Evolutionary conservation across 2,888 invertebrate species (phyloP).

Genomic region (Pyrrhosoma nymphula): DNA sequence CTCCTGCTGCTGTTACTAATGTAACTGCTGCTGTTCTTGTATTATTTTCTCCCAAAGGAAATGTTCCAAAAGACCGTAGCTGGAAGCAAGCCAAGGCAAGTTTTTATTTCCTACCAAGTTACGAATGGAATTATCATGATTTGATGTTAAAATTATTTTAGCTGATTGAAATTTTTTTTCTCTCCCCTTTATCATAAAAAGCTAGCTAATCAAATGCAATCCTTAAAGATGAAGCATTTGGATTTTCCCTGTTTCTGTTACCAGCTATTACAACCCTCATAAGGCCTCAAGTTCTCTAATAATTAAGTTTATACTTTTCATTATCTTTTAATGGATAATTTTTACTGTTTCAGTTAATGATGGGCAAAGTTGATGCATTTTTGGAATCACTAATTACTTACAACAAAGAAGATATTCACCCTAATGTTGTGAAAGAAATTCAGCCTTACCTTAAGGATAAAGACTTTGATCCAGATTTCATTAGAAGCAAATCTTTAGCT

Average conservation of each 20-base stretch:
- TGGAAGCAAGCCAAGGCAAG: conserved; percentile 93
- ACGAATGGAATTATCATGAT: neutral
- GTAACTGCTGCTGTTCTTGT: conserved; percentile 94
- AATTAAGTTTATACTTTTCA: neutral
- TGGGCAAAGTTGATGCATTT: conserved; percentile 94
- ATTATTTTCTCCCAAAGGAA: conserved; percentile 89
- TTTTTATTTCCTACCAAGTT: neutral
- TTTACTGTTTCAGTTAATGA: conserved; percentile 82
- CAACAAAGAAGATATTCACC: conserved; percentile 95
- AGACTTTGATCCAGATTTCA: conserved; percentile 92
- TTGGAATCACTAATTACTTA: conserved; percentile 90
- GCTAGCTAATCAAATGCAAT: too few relatives aligned
- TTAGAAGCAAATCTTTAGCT: conserved; percentile 91
- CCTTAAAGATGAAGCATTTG: too few relatives aligned
- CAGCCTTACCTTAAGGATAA: conserved; percentile 79
- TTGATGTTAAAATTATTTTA: neutral
- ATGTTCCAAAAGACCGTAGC: conserved; percentile 92
- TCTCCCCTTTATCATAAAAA: too few relatives aligned
- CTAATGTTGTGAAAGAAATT: conserved; percentile 91
- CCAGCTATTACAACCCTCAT: too few relatives aligned
- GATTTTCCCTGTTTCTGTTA: too few relatives aligned
- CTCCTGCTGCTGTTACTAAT: conserved; percentile 92
- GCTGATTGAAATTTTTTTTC: neutral
- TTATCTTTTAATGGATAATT: neutral
- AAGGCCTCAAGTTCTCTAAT: too few relatives aligned